Evolutionary conservation across 2,888 invertebrate genomes (phyloP).

Genomic region (Toxonevra muliebris): DNA sequence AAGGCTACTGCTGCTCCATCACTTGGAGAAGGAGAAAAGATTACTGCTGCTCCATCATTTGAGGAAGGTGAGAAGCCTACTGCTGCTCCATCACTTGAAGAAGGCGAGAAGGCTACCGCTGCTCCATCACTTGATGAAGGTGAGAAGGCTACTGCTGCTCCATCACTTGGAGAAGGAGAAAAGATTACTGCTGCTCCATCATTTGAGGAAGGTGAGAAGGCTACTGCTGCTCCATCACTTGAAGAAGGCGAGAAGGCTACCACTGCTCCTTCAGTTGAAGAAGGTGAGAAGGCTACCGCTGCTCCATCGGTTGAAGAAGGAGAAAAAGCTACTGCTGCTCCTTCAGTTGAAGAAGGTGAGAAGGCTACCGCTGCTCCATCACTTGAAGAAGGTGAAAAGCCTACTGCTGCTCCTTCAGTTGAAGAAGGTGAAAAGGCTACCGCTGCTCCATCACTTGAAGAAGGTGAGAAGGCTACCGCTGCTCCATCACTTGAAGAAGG

Average conservation of each 20-base stretch:
- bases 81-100: neutral
- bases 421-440: constrained; percentile 29
- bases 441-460: constrained; percentile 14
- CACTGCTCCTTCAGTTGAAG: constrained; percentile 11
- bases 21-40: constrained; percentile 33
- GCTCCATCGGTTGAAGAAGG: constrained; percentile 23
- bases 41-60: constrained; percentile 38
- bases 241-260: constrained; percentile 24
- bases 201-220: constrained; percentile 19
- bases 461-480: constrained; percentile 15
- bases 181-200: constrained; percentile 12
- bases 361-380: constrained; percentile 9
- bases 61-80: constrained; percentile 32
- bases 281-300: constrained; percentile 23
- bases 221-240: constrained; percentile 15
- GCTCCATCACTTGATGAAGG: constrained; percentile 37
- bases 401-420: constrained; percentile 3
- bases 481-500: neutral
- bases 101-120: constrained; percentile 10
- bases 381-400: constrained; percentile 10
- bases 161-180: constrained; percentile 12
- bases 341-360: constrained; percentile 14
- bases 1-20: constrained; percentile 17
- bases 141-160: constrained; percentile 29
- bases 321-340: constrained; percentile 23